Evolutionary conservation across 1,140 invertebrate species (phyloP).

Genomic region (Melitaea cinxia): DNA sequence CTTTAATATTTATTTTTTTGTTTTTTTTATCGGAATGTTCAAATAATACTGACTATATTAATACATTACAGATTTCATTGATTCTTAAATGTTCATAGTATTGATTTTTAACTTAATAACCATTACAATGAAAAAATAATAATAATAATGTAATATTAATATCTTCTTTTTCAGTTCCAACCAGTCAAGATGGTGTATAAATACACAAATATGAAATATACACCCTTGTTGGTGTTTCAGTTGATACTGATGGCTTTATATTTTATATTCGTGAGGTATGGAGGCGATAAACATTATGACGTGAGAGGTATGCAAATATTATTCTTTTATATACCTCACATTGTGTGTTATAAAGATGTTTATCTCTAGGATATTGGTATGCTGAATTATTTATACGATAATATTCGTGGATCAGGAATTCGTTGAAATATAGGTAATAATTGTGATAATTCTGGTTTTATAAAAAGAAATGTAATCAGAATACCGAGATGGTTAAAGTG

Average conservation of each 20-base stretch:
- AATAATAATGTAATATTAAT: background rate
- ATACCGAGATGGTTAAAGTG: too few relatives aligned
- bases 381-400: too few relatives aligned
- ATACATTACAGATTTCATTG: too few relatives aligned
- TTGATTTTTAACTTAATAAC: background rate
- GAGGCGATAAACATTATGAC: slow-evolving; percentile 40
- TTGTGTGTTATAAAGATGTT: background rate
- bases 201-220: slow-evolving; percentile 50
- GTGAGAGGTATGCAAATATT: slow-evolving; percentile 48
- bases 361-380: too few relatives aligned
- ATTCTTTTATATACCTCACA: slow-evolving; percentile 4
- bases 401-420: too few relatives aligned
- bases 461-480: too few relatives aligned
- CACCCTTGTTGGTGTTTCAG: slow-evolving; percentile 60
- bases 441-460: too few relatives aligned
- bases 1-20: too few relatives aligned
- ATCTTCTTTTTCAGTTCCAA: slow-evolving; percentile 13
- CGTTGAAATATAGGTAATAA: too few relatives aligned
- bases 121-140: background rate
- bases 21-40: too few relatives aligned
- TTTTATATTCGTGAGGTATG: slow-evolving; percentile 60
- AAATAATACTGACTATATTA: too few relatives aligned
- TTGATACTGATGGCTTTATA: slow-evolving; percentile 57
- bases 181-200: slow-evolving; percentile 51
- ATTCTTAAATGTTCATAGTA: background rate